Percentiles rank a stretch among this genome's conserved stretches.
phyloP scores from a whole-genome alignment of 2,113 vertebrate genomes.

The Rutilus rutilus region DNA sequence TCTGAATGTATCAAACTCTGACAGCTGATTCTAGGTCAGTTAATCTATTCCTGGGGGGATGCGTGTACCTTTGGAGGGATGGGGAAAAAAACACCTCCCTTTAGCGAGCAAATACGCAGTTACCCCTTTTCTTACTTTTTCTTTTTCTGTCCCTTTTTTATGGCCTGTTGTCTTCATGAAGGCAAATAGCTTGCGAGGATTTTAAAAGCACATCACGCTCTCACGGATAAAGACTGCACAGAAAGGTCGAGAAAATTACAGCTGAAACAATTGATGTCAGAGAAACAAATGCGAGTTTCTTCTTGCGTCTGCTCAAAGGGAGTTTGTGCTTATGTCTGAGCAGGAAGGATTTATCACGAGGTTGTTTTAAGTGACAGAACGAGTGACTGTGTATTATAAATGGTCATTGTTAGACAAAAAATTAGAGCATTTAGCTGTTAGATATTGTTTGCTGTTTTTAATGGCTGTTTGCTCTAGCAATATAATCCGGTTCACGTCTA shows the following conservation, averaged over 20 bases:
- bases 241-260: constrained; percentile 70
- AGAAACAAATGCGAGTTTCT: constrained; percentile 69
- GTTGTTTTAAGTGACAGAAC: constrained; percentile 56
- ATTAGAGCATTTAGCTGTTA: not conserved
- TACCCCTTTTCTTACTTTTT: constrained; percentile 58
- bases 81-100: constrained; percentile 62
- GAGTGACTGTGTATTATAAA: not conserved
- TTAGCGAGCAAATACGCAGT: constrained; percentile 65
- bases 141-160: constrained; percentile 50
- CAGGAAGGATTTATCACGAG: not conserved
- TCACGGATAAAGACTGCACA: constrained; percentile 52
- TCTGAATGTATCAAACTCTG: constrained; percentile 79
- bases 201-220: constrained; percentile 71
- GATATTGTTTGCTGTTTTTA: not conserved
- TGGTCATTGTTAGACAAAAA: not conserved
- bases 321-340: constrained; percentile 17
- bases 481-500: not conserved
- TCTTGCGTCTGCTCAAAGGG: constrained; percentile 40
- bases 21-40: constrained; percentile 77
- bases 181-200: constrained; percentile 69
- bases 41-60: constrained; percentile 77
- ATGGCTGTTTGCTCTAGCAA: not conserved
- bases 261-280: constrained; percentile 73
- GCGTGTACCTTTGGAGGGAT: constrained; percentile 68
- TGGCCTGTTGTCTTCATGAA: constrained; percentile 67